Conservation (phyloP, 2,797 vertebrate species). For the Kryptolebias ocellatus region DNA sequence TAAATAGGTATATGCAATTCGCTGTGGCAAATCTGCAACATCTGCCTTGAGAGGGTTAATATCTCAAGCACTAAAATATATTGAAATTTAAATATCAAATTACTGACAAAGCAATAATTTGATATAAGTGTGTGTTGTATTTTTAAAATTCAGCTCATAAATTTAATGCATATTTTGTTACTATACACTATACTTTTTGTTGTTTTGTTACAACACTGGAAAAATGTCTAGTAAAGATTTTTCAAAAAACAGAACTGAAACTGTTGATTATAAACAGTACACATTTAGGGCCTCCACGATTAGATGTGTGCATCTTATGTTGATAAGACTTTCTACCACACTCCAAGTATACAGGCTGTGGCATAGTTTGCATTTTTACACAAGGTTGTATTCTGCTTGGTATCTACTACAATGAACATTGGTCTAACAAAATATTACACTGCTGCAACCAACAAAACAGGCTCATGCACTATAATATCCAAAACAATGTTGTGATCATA, state of each 20-base stretch:
- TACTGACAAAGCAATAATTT: no score
- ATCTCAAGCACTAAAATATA: no score
- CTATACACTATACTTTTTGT: no score
- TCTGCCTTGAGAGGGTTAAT: no score
- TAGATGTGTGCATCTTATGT: slow-evolving; percentile 14
- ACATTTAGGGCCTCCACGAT: slow-evolving; percentile 16
- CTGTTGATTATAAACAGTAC: not conserved
- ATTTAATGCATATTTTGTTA: no score
- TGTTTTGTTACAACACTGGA: no score
- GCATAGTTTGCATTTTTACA: slow-evolving; percentile 7
- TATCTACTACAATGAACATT: not conserved
- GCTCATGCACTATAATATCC: not conserved
- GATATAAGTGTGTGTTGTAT: no score
- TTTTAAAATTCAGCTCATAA: no score
- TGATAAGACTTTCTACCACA: slow-evolving; percentile 11
- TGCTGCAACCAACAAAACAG: not conserved
- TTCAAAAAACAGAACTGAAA: not conserved
- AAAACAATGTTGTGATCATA: not conserved
- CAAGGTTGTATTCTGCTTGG: not conserved
- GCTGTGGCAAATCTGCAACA: no score
- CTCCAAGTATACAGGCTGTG: not conserved
- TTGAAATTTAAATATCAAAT: no score
- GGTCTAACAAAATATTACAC: slow-evolving; percentile 2
- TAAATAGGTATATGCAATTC: no score
- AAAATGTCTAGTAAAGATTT: no score